These are phyloP conservation scores for Penaeus chinensis DNA, from an alignment of 1,140 invertebrate genomes.

Conservation along the genomic window DNA sequence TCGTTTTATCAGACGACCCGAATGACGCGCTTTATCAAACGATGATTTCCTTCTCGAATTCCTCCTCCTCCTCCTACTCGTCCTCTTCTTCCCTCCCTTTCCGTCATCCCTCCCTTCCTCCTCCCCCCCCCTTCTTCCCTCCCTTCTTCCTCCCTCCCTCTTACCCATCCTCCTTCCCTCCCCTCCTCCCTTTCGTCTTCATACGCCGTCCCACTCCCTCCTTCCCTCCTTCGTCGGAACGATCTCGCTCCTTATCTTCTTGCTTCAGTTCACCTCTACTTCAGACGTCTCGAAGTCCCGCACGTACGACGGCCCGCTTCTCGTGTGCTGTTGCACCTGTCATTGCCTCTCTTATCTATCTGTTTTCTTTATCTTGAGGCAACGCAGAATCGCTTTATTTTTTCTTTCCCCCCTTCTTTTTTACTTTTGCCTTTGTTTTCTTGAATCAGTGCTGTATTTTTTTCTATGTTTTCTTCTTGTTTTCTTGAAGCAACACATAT, in stretches of 20 bases:
- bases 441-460: no score
- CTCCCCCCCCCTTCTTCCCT: not conserved
- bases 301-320: not conserved
- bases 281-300: constrained; percentile 26
- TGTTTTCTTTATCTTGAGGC: constrained; percentile 19
- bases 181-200: not conserved
- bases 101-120: not conserved
- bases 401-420: not conserved
- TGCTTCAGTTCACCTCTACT: not conserved
- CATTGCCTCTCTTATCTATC: constrained; percentile 20
- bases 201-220: not conserved
- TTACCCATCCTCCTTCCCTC: not conserved
- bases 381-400: not conserved
- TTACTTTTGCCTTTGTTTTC: no score
- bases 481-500: no score
- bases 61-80: not conserved
- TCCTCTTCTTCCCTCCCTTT: not conserved
- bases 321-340: constrained; percentile 24
- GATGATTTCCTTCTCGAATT: constrained; percentile 17
- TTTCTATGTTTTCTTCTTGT: no score
- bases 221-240: not conserved
- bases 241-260: no score
- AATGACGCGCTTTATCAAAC: not conserved
- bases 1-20: not conserved
- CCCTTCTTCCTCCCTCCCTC: no score